Conservation (phyloP, 2,797 vertebrate genomes). For the Cuniculus paca region DNA sequence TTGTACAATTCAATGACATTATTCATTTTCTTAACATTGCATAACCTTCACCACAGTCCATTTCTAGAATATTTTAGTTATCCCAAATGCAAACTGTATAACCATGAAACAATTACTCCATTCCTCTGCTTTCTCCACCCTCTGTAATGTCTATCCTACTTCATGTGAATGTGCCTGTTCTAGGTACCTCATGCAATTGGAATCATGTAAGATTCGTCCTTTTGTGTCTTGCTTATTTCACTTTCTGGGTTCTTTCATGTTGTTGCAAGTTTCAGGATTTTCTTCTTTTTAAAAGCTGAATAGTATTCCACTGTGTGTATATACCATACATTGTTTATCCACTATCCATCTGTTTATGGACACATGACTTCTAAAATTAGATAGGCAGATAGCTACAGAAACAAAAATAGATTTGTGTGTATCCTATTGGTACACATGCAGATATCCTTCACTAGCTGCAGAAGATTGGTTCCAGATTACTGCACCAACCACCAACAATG, state of each 20-base stretch:
- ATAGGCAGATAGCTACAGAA: background rate
- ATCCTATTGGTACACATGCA: background rate
- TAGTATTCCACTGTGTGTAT: background rate
- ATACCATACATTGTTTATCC: background rate
- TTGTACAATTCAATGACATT: background rate
- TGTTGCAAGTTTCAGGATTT: background rate
- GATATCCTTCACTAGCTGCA: background rate
- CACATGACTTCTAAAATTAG: background rate
- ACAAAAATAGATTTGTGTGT: background rate
- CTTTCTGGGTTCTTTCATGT: background rate
- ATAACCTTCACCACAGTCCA: background rate
- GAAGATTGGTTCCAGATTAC: background rate
- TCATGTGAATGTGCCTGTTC: background rate
- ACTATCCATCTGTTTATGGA: background rate
- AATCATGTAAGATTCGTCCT: background rate
- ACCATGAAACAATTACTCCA: background rate
- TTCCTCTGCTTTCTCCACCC: background rate
- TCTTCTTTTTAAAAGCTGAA: background rate
- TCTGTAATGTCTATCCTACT: background rate
- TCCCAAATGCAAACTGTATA: background rate
- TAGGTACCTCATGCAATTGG: background rate
- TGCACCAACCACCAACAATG: background rate
- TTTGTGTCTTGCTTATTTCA: background rate
- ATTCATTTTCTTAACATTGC: background rate
- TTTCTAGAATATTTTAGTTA: slow-evolving; percentile 42